Base-by-base conservation (phyloP, 1,140 invertebrate species). In the Conus ventricosus region DNA sequence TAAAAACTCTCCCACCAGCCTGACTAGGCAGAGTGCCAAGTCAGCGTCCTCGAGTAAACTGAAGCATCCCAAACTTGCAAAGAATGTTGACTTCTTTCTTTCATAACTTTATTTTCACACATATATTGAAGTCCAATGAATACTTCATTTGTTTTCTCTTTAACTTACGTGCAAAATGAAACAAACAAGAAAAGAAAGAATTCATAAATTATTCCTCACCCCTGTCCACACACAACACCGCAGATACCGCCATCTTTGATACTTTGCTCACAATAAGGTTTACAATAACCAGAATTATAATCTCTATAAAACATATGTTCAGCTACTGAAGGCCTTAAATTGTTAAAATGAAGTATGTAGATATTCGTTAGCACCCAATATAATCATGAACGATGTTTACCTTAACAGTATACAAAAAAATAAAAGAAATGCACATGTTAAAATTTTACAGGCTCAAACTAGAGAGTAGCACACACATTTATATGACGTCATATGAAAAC, bases 181-280 rank as follows among this genome's bases (percentile, higher is more conserved):
- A 53, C 51, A 87, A 39, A 76, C 6, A 53, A 53, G 39, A 53
- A 85, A 25, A 71, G 85, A 78, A 78, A 11, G 15, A 60, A 60
- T 15, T 60, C 57, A 60, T 60, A 60, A 60, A 78, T 25, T 39
- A 84, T n/a, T 39, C 57, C 88, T 83, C 80, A 97, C 97, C 97
- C 97, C 97, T 97, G 97, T 97, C 97, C 97, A 97, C 97, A 97
- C 97, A 97, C 97, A 97, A 97, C 97, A 97, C 97, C 97, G 97
- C 97, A 97, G 97, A 97, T 97, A 97, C 97, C 97, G 97, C 97
- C 97, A 98, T 98, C 97, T 97, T 92, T 87, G 88, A 87, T 87
- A 87, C 85, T 67, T 87, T 78, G 63, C 75, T 87, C 85, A 78
- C 67, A 71, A 63, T 63, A 63, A 63, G 60, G 17, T 20, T 63